Conservation (phyloP, 2,113 vertebrate genomes). For the Grus americana region DNA sequence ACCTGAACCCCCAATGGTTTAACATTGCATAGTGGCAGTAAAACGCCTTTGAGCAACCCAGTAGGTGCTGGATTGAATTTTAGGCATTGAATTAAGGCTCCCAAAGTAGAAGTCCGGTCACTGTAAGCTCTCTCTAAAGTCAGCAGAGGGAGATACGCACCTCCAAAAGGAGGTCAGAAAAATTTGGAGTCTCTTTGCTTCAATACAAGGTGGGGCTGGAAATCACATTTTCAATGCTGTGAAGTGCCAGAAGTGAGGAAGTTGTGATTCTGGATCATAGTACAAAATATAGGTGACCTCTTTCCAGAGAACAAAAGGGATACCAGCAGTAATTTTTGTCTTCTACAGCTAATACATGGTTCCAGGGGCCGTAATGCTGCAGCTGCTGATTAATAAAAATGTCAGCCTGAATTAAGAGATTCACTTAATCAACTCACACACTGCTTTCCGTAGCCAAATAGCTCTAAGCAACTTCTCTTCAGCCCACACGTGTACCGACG, state of each 20-base stretch:
- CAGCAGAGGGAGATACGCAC: not conserved
- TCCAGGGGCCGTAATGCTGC: not conserved
- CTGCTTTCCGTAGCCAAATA: not conserved
- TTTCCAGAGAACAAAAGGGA: not conserved
- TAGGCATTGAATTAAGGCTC: not conserved
- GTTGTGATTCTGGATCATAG: not conserved
- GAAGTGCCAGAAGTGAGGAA: not conserved
- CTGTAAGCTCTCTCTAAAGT: not conserved
- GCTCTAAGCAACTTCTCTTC: not conserved
- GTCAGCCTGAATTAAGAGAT: not conserved
- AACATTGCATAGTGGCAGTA: not conserved
- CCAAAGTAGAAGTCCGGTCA: not conserved
- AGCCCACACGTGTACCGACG: rapidly evolving
- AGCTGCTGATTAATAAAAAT: not conserved
- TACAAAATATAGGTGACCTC: not conserved
- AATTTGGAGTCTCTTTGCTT: not conserved
- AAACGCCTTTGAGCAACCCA: not conserved
- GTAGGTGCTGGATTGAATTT: not conserved
- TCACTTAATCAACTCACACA: not conserved
- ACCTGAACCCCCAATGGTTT: not conserved
- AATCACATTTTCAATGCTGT: not conserved
- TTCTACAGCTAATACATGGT: not conserved
- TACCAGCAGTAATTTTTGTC: not conserved
- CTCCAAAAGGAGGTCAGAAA: not conserved
- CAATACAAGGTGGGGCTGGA: not conserved